Base-by-base conservation (phyloP, 2,888 invertebrate species). In the Zaprionus obscuricornis region DNA sequence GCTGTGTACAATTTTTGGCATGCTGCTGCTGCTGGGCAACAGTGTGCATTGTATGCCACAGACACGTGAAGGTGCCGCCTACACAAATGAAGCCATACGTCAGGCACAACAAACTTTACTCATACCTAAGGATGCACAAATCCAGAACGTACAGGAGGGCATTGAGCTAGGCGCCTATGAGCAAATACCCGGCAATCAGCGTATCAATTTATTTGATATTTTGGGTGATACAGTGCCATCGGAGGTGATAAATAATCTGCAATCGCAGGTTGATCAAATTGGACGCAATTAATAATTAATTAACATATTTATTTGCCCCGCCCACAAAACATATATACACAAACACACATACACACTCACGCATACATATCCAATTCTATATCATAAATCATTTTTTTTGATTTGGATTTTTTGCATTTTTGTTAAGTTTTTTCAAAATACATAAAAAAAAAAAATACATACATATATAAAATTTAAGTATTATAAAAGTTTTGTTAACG, bases 161-260 rank as follows among this genome's bases (percentile, higher is more conserved):
- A 95, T 96, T 70, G 96, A 96, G 90, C 90, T 96, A 85, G 96
- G 95, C 2, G 96, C 96, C 3, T 96, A 95, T 90, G 96, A 96
- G 90, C 94, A 95, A 70, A 96, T 96, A 85, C 96, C 96, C 84
- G 95, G 94, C 64, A 94, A 95, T 91, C 96, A 96, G 90, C 93
- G 93, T 86, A 95, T 96, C 90, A 94, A 96, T 90, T 92, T 96
- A n/a, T 94, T 93, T 88, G 95, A 96, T 89, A 95, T 96, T 83
- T 92, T 96, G 54, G 96, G 96, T 5, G 96, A 95, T 88, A 95
- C 96, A 89, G 94, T 96, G 63, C 96, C 96, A 5, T 93, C 94
- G 36, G 96, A 96, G 91, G 96, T 96, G 27, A 95, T 96, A 89
- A 95, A 94, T 92, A 96, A 96, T 91, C 92, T 96, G 63, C 96